These are phyloP conservation scores for Cydia pomonella DNA, from an alignment of 1,140 invertebrate genomes.

Conservation along the genomic window DNA sequence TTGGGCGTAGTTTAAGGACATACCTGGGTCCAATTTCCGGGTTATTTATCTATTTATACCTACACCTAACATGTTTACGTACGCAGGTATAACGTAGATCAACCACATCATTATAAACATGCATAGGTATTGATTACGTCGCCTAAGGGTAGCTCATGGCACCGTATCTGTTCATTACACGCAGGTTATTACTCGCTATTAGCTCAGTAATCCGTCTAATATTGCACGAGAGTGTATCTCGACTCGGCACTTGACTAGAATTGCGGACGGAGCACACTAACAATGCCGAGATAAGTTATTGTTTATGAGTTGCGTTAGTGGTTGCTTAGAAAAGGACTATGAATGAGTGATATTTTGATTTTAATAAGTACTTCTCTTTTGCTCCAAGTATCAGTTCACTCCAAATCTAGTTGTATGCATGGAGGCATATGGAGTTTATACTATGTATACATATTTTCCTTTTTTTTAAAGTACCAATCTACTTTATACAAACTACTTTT, in stretches of 20 bases:
- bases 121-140: not conserved
- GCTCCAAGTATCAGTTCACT: no score
- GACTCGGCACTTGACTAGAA: not conserved
- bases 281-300: not conserved
- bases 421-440: no score
- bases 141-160: not conserved
- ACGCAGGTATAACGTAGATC: not conserved
- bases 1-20: no score
- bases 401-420: no score
- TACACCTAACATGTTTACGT: no score
- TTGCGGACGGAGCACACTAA: not conserved
- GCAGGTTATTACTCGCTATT: not conserved
- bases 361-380: no score
- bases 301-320: not conserved
- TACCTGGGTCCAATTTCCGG: no score
- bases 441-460: no score
- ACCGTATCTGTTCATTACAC: conserved; percentile 8
- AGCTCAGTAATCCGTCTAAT: not conserved
- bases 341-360: no score
- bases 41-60: no score
- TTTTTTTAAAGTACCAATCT: no score
- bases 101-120: not conserved
- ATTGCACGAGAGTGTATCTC: not conserved
- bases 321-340: not conserved
- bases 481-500: no score